Evolutionary conservation across 2,113 vertebrate species (phyloP).

Genomic region (Donacobius atricapilla): DNA sequence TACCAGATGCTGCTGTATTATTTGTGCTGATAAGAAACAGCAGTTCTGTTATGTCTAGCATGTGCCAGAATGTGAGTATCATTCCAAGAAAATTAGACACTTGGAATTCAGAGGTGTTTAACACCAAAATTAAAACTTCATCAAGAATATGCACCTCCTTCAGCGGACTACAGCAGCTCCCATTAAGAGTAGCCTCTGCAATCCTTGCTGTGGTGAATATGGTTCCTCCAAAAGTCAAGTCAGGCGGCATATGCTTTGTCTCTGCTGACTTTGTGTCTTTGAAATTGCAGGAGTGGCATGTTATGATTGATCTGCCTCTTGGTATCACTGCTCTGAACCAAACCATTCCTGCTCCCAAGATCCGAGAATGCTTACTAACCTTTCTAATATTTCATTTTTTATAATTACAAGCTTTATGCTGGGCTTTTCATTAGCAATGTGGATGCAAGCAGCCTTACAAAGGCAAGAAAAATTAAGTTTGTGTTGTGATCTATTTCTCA

Average conservation of each 20-base stretch:
- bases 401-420: neutral
- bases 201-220: neutral
- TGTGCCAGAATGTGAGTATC: neutral
- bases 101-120: neutral
- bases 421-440: conserved; percentile 7
- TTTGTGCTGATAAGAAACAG: neutral
- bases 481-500: conserved; percentile 17
- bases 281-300: neutral
- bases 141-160: fast-evolving
- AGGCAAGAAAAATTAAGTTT: conserved; percentile 35
- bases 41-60: neutral
- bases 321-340: neutral
- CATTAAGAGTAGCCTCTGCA: neutral
- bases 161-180: neutral
- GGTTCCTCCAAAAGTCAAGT: neutral
- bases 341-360: neutral
- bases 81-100: neutral
- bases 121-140: neutral
- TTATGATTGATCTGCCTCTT: neutral
- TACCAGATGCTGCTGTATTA: neutral
- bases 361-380: neutral
- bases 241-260: neutral
- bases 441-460: conserved; percentile 20
- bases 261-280: neutral
- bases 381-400: conserved; percentile 4